Conservation (phyloP, 2,888 invertebrate species). For the Tromatobia lineatoria region DNA sequence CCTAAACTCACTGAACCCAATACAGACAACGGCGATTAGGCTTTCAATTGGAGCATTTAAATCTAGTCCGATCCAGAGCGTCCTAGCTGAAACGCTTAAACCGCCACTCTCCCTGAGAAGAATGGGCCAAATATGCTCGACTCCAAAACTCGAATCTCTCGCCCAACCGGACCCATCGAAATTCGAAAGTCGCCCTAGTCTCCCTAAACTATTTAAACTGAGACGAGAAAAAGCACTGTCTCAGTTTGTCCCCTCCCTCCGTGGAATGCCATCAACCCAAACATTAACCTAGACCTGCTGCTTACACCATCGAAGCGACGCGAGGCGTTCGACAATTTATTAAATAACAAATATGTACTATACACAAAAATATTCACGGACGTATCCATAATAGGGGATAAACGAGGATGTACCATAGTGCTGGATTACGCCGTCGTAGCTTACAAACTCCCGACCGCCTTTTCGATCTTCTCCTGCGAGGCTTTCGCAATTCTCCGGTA, state of each 20-base stretch:
- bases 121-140: conserved; percentile 1
- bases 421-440: not conserved
- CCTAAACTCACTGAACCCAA: conserved; percentile 18
- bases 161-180: not conserved
- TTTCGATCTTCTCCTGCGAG: conserved; percentile 2
- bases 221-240: conserved; percentile 8
- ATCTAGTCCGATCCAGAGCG: conserved; percentile 21
- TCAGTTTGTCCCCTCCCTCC: conserved; percentile 15
- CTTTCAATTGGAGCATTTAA: conserved; percentile 44
- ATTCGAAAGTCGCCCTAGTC: not conserved
- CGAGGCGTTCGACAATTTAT: not conserved
- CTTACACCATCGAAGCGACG: not conserved
- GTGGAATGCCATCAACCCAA: not conserved
- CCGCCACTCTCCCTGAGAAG: conserved; percentile 35
- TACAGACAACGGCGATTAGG: conserved; percentile 45
- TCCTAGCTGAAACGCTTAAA: conserved; percentile 14
- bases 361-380: conserved; percentile 10
- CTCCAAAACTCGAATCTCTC: too few relatives aligned
- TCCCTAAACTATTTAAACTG: not conserved
- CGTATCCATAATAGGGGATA: not conserved
- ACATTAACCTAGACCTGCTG: conserved; percentile 19
- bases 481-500: too few relatives aligned
- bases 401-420: not conserved
- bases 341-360: not conserved
- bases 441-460: not conserved